Base-by-base conservation (phyloP, 2,113 vertebrate genomes). In the Lophius piscatorius region DNA sequence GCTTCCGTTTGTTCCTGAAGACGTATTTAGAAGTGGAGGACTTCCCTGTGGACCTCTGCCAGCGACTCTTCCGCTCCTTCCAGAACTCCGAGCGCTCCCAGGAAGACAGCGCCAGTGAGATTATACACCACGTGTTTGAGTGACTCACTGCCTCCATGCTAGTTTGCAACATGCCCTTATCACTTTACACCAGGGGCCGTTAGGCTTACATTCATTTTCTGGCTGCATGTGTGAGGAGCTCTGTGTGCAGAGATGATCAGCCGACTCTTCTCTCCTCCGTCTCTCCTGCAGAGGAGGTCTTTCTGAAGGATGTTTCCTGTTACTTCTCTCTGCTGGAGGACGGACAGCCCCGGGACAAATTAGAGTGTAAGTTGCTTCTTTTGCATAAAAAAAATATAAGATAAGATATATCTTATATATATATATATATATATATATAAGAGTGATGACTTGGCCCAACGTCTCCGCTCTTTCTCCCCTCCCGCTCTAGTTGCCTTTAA, bases 301-400 rank as follows among this genome's bases (percentile, higher is more conserved):
- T 91, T 58, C 87, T 96, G 64, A 94, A 93, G 82, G 94, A 96
- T 45, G 93, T 96, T 47, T 95, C 93, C 20, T 96, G 94, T 88
- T 95, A 96, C 81, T 94, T 96, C 76, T 95, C 94, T 0, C 88
- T 96, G 58, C 89, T 96, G 76, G 94, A 96, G 80, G 93, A 94
- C 0, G 94, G 93, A 23, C 91, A 91, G 23, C 94, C 94, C 6
- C 88, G 94, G 78, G 94, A 96, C 80, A 96, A 96, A 67, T 87
- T 96, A 42, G 94, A 94, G 70, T 95, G 94, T 96, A 76, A 95
- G 94, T 90, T 40, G 62, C 40, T 67, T 51, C 45, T 3, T 46
- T 33, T 44, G 4, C n/a, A n/a, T n/a, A n/a, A n/a, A n/a, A n/a
- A n/a, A n/a, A n/a, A n/a, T n/a, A n/a, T n/a, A n/a, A n/a, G n/a